Conservation (phyloP, 2,113 vertebrate species). For the Vireo altiloquus region DNA sequence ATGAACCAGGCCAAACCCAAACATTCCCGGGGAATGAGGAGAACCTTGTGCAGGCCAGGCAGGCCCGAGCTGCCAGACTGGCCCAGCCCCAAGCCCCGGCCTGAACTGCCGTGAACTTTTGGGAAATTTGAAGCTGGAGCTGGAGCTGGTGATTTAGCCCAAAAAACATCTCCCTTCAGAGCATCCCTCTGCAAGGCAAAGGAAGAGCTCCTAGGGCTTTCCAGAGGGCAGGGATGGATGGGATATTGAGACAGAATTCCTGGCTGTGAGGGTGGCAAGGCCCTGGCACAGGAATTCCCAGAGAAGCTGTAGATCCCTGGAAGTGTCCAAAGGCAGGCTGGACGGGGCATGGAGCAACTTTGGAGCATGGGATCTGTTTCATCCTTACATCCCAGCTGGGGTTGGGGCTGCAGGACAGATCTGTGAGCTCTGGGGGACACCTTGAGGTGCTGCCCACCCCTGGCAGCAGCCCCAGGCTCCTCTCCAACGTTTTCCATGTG, state of each 20-base stretch:
- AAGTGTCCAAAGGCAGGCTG: too few species aligned
- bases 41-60: not conserved
- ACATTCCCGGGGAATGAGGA: slow-evolving; percentile 46
- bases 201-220: too few species aligned
- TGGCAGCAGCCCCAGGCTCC: not conserved
- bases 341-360: accelerated
- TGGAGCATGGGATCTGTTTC: not conserved
- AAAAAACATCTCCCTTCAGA: not conserved
- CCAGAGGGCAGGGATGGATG: not conserved
- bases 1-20: not conserved
- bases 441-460: not conserved
- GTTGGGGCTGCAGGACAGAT: not conserved
- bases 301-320: not conserved
- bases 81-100: not conserved
- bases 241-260: not conserved
- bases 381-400: accelerated
- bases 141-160: not conserved
- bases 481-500: accelerated
- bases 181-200: not conserved
- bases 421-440: not conserved
- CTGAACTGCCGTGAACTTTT: slow-evolving; percentile 16
- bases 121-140: not conserved
- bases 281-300: not conserved
- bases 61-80: not conserved
- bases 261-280: too few species aligned